Evolutionary conservation across 92 coral and sea anemone species (phyloP), one percentile per base, ranked within the genome.

Genomic region (Heliopora coerulea): DNA sequence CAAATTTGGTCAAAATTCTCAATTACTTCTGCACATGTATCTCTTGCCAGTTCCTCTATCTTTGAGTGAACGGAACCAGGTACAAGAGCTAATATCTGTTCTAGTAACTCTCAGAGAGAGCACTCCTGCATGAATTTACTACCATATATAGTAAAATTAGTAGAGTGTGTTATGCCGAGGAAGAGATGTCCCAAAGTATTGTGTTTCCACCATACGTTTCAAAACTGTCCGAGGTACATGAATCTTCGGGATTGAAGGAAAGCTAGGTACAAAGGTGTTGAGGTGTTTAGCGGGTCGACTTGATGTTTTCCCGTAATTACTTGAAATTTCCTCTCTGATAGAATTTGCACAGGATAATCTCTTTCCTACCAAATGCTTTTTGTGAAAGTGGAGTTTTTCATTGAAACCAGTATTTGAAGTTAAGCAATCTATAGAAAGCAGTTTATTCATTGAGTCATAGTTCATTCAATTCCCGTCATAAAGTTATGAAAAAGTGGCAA

Each of bases 151-250:
- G n/a, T 80, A 18, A 32, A 46, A 61, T 54, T 70, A 92, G 0
- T 91, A 89, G 20, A 93, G 85, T 72, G 91, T 93, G 76, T 83
- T 89, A 64, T 93, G 72, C 62, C 89, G 80, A 31, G 98, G 98
- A 49, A 89, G 83, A n/a, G 86, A 79, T 44, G 96, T 85, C 26
- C 98, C 98, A 82, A 93, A 89, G 84, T 93, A 93, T 56, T 89
- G 89, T 68, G 63, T 82, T 67, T 80, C 62, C 50, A 93, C 56
- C 98, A 93, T 93, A 65, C 89, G 81, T 76, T 89, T 93, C 10
- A 93, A 74, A 18, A 80, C 82, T 25, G 91, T 81, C 65, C 96
- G 69, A 25, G 98, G 98, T 40, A 93, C 91, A 26, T 85, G 88
- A 59, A 48, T 82, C 49, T 79, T 54, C 49, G 98, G 84, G 54